Evolutionary conservation across 2,888 invertebrate species (phyloP), one percentile per base, ranked within the genome.

Genomic region (Drosophila falleni): DNA sequence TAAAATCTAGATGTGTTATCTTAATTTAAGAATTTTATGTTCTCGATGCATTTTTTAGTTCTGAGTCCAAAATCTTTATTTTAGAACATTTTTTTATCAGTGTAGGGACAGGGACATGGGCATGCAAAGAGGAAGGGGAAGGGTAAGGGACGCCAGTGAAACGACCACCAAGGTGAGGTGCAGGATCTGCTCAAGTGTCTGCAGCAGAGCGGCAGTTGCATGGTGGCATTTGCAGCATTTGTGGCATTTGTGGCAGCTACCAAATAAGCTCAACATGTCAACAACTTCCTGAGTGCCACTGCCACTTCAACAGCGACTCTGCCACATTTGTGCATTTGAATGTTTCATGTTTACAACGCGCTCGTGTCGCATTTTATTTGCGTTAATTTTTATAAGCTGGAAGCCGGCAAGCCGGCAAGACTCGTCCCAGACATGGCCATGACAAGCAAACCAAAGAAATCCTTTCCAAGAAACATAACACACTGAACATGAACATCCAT

Each of bases 391-490:
- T 66, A 35, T 49, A 23, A n/a, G n/a, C 39, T 19, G 42, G 42
- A 42, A 23, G 13, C 10, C 47, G 16, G 15, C 60, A 11, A 53
- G 37, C 8, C 41, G 54, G 31, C 31, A 31, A 23, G 13, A 10
- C 47, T 13, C 16, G 50, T n/a, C 23, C 51, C 86, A 81, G 85
- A 87, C 83, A 81, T 89, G 87, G 89, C 89, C 81, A 87, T 77
- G 86, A 81, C 86, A 87, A 85, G 79, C 67, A 53, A 67, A 68
- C 71, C 84, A 74, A 77, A 85, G 89, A 76, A 87, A 87, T 87
- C 87, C 87, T 89, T 87, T 87, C 87, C 87, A 72, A 87, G 87
- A 87, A 87, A 89, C 87, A 87, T 87, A 89, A 88, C 76, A 80
- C 86, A 83, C 78, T 71, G 49, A 76, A 87, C 89, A 82, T 81